Conservation (phyloP, 2,888 invertebrate genomes). For the Eilema griseolum region DNA sequence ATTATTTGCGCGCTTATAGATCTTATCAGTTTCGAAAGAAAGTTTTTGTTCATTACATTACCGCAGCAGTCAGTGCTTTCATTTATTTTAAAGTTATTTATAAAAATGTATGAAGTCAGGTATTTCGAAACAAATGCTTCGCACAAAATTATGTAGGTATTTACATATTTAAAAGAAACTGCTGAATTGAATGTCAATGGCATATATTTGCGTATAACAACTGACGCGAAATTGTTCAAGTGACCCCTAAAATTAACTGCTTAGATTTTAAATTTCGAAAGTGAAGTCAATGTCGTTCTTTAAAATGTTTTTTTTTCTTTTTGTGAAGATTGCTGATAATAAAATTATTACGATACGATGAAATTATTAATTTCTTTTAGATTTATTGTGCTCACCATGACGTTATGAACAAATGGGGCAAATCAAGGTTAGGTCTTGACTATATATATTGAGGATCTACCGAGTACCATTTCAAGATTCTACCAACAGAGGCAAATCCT, state of each 20-base stretch:
- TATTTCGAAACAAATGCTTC: conserved; percentile 35
- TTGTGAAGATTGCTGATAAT: conserved; percentile 29
- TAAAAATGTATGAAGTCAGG: conserved; percentile 23
- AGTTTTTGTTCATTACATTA: conserved; percentile 26
- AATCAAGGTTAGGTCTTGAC: too few species aligned
- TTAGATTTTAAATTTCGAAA: conserved; percentile 25
- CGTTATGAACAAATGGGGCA: background rate
- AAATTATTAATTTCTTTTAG: background rate
- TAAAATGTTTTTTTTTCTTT: conserved; percentile 22
- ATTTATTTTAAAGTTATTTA: conserved; percentile 22
- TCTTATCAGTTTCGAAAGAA: conserved; percentile 52
- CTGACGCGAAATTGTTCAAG: conserved; percentile 35
- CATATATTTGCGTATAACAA: conserved; percentile 38
- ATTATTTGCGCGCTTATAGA: conserved; percentile 30
- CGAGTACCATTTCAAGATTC: background rate
- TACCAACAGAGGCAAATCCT: background rate
- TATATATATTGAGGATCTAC: background rate
- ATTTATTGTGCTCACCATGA: background rate
- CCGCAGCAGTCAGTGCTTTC: conserved; percentile 19
- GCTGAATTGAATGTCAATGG: conserved; percentile 52
- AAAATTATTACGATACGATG: background rate
- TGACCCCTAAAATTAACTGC: conserved; percentile 33
- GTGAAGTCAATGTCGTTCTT: conserved; percentile 25
- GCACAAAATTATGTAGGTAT: conserved; percentile 24
- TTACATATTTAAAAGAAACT: conserved; percentile 38